Evolutionary conservation across 2,797 vertebrate genomes (phyloP).

Genomic region (Sylvilagus floridanus): DNA sequence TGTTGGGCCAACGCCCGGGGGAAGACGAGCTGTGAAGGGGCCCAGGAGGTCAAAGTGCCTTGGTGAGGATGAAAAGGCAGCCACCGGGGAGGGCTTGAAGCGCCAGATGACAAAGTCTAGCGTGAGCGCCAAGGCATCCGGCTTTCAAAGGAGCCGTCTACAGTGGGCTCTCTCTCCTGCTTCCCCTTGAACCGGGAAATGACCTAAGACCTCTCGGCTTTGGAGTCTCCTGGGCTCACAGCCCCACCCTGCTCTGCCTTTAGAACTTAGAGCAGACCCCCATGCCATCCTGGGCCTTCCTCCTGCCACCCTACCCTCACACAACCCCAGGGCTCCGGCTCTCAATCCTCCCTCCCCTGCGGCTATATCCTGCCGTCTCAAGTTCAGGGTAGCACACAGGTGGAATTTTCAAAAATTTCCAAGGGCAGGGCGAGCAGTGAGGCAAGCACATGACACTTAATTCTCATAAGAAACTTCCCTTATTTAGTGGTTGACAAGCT

Average conservation of each 20-base stretch:
- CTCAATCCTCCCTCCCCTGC: background rate
- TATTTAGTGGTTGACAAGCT: constrained; percentile 50
- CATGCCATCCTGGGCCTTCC: background rate
- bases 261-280: background rate
- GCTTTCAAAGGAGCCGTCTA: background rate
- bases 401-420: constrained; percentile 56
- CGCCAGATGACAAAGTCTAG: background rate
- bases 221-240: background rate
- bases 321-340: background rate
- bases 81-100: accelerated
- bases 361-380: background rate
- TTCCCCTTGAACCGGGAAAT: background rate
- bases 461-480: constrained; percentile 67
- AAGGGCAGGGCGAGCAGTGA: background rate
- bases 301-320: background rate
- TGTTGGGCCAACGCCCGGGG: background rate
- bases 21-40: background rate
- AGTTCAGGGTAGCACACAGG: background rate
- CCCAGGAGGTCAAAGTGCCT: background rate
- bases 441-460: background rate
- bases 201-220: background rate
- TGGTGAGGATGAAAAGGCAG: background rate
- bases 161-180: background rate
- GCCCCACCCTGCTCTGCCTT: accelerated
- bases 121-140: background rate